Conservation (phyloP, 2,797 vertebrate genomes). For the Eulemur mongoz region DNA sequence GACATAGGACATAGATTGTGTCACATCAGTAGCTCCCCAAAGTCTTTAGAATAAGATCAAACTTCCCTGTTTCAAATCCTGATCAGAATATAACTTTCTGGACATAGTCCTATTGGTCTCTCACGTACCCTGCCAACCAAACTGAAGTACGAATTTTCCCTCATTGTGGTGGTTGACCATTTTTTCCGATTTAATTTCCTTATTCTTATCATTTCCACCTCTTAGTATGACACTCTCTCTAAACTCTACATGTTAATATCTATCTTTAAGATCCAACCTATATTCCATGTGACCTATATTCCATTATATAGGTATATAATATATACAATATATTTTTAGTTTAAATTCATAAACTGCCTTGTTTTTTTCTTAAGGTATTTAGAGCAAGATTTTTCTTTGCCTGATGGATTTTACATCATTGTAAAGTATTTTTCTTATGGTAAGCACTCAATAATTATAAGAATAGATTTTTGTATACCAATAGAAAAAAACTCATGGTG, state of each 20-base stretch:
- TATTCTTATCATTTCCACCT: background rate
- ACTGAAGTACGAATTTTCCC: background rate
- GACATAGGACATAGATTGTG: background rate
- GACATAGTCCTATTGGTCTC: background rate
- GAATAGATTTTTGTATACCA: background rate
- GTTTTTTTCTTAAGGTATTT: background rate
- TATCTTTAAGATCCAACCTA: background rate
- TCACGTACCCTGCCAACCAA: background rate
- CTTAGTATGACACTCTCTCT: background rate
- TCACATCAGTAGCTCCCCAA: background rate
- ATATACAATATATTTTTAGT: background rate
- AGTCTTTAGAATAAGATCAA: background rate
- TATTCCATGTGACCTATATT: background rate
- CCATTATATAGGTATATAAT: no score
- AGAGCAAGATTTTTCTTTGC: background rate
- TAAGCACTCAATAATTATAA: conserved; percentile 1
- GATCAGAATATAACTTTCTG: background rate
- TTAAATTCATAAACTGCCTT: background rate
- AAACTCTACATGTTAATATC: background rate
- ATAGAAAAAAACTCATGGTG: background rate
- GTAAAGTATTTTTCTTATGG: background rate
- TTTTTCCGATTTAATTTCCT: background rate
- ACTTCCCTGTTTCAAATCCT: background rate
- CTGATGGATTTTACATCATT: background rate
- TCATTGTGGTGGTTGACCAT: background rate